These are phyloP conservation scores for Teleogryllus occipitalis DNA, from an alignment of 1,140 invertebrate genomes.

Conservation along the genomic window DNA sequence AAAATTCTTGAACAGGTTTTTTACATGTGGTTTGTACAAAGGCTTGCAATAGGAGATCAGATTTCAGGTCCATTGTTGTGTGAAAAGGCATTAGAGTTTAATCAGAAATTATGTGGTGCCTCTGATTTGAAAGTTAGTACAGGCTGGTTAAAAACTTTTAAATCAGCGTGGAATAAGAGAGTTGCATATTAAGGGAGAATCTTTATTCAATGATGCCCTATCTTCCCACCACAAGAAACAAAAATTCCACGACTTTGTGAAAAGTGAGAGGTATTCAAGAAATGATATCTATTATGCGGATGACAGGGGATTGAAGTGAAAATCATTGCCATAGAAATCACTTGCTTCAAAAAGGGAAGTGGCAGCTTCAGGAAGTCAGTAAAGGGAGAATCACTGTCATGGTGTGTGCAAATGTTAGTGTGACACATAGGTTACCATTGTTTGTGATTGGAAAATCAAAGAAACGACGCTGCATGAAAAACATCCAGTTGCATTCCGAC, in stretches of 20 bases:
- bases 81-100: no score
- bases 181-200: neutral
- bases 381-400: no score
- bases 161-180: neutral
- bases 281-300: neutral
- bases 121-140: neutral
- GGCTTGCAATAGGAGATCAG: no score
- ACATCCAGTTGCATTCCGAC: slow-evolving; percentile 8
- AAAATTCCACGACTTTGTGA: neutral
- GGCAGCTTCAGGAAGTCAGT: no score
- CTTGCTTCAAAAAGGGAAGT: neutral
- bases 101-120: no score
- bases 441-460: slow-evolving; percentile 13
- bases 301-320: neutral
- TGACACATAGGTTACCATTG: no score
- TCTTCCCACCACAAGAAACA: neutral
- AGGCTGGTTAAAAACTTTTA: neutral
- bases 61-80: no score
- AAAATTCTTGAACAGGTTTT: no score
- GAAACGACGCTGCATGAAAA: slow-evolving; percentile 1
- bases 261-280: slow-evolving; percentile 2
- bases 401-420: no score
- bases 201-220: neutral
- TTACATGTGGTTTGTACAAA: no score
- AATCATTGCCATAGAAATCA: neutral